Evolutionary conservation across 1,140 invertebrate species (phyloP), one percentile per base, ranked within the genome.

Genomic region (Heliconius hermathena): DNA sequence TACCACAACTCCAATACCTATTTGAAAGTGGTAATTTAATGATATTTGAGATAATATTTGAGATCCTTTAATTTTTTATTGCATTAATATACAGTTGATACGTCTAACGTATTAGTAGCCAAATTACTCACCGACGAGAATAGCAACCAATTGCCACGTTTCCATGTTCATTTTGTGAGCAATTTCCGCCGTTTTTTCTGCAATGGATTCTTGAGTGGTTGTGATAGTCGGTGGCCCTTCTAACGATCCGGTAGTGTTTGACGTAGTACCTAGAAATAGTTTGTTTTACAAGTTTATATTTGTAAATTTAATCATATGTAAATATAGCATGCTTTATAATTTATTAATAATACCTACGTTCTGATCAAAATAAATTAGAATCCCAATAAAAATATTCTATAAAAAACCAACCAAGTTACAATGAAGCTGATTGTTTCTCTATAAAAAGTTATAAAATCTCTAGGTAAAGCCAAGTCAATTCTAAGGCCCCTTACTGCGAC

Each of bases 1-100:
- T 80, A 99, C 96, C 81, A 99, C 95, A 72, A 98, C 95, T 74
- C 95, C 96, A 73, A 98, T 96, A 85, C 96, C 97, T 95, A 71
- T 57, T 52, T 49, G 20, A 29, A 66, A 66, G 3, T n/a, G n/a
- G 8, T n/a, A 60, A 60, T 22, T 22, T 26, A 13, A 16, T 16
- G 0, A n/a, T n/a, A n/a, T n/a, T n/a, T n/a, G n/a, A n/a, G n/a
- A n/a, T n/a, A n/a, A n/a, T n/a, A n/a, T n/a, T n/a, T n/a, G n/a
- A n/a, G n/a, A n/a, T n/a, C n/a, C n/a, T n/a, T n/a, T n/a, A n/a
- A n/a, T n/a, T n/a, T n/a, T n/a, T n/a, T n/a, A n/a, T n/a, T 57
- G n/a, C 0, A n/a, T 11, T 57, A 57, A 66, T 66, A 52, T 66
- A 11, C 41, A 66, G 4, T 66, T 66, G n/a, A 66, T 66, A 66